Base-by-base conservation (phyloP, 2,113 vertebrate genomes). In the Paralichthys olivaceus region DNA sequence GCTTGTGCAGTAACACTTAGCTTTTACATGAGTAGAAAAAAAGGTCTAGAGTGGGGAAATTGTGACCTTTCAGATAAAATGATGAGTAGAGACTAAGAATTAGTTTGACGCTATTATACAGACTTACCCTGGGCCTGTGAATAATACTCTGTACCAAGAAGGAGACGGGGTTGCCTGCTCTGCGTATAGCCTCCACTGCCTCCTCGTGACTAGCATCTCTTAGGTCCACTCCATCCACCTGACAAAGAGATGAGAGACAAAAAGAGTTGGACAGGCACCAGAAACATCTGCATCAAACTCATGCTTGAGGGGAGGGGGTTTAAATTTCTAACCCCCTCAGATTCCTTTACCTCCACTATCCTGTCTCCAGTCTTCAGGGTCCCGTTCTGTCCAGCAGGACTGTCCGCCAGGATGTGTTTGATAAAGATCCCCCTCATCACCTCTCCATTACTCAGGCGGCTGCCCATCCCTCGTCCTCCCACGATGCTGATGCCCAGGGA, bases 381-480 rank as follows among this genome's bases (percentile, higher is more conserved):
- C 85, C 97, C 95, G 7, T 97, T 96, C 90, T 94, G 96, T 83
- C 97, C 97, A 1, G 98, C 98, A 13, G 98, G 98, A 82, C 97
- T 99, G 87, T 99, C 97, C 81, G 97, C 96, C 71, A 99, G 93
- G 84, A 99, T 96, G 56, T 99, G 98, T 61, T 99, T 99, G 85
- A 99, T 97, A 83, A 99, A 99, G 91, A 99, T 98, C 55, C 98
- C 98, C 81, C 98, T 95, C 97, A 98, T 98, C 78, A 99, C 95
- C 92, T 99, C 98, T 23, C 98, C 98, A 0, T 95, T 99, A 93
- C 94, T 98, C 56, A 99, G 91, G 0, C 98, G 97, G 84, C 97
- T 99, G 72, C 98, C 98, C 98, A 99, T 99, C 47, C 98, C 97
- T 79, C 97, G 93, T 63, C 98, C 98, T 71, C 98, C 98, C 57